Evolutionary conservation across 2,113 vertebrate genomes (phyloP).

Genomic region (Podocnemis expansa): DNA sequence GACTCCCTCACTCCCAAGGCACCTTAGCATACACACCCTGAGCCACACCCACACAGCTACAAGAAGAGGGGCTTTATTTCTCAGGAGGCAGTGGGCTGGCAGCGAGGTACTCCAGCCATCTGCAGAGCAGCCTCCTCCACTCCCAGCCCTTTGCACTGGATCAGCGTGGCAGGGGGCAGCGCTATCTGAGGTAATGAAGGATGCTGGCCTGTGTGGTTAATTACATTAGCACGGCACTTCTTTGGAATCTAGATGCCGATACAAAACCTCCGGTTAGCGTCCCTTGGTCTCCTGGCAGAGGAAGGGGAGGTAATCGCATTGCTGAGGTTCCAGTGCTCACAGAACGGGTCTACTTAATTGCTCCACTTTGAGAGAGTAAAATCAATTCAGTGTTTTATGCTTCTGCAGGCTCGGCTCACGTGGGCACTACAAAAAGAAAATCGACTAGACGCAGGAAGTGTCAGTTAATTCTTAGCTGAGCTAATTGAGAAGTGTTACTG

Average conservation of each 20-base stretch:
- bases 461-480: conserved; percentile 68
- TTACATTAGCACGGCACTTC: not conserved
- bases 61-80: not conserved
- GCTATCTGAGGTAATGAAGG: not conserved
- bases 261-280: not conserved
- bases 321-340: not conserved
- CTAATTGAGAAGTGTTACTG: conserved; percentile 25
- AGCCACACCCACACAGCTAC: not conserved
- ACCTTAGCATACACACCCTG: not conserved
- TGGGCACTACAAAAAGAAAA: conserved; percentile 16
- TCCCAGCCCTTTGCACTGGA: not conserved
- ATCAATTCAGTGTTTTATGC: conserved; percentile 63
- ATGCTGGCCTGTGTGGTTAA: not conserved
- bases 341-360: conserved; percentile 54
- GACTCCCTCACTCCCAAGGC: no score
- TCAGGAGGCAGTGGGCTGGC: not conserved
- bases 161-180: not conserved
- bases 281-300: not conserved
- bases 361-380: conserved; percentile 59
- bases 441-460: conserved; percentile 61
- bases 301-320: not conserved
- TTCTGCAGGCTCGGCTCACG: conserved; percentile 63
- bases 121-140: not conserved
- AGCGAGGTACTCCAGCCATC: not conserved
- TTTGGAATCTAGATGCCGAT: fast-evolving